Conservation (phyloP, 2,113 vertebrate genomes). For the Psilopsiagon aurifrons region DNA sequence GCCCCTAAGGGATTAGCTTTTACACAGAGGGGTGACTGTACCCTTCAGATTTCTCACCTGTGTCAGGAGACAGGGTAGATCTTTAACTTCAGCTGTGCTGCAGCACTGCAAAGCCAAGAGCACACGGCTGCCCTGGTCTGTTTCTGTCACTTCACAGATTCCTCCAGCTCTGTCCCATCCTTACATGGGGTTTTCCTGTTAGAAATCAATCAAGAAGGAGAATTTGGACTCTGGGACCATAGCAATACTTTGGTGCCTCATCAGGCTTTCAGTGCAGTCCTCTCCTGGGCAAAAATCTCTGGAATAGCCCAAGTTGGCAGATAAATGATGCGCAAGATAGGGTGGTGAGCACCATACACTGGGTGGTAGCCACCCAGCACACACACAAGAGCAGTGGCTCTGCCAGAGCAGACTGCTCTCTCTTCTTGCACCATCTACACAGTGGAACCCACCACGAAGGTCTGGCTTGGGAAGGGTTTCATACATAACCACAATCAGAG, state of each 20-base stretch:
- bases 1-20: not conserved
- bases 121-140: rapidly evolving
- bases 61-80: not conserved
- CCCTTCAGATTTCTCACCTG: not conserved
- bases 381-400: rapidly evolving
- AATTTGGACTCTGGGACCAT: not conserved
- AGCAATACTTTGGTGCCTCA: not conserved
- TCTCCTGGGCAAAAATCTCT: not conserved
- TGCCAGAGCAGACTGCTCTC: rapidly evolving
- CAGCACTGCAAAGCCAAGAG: not conserved
- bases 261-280: not conserved
- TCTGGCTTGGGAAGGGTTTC: not conserved
- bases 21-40: not conserved
- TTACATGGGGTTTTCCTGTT: rapidly evolving
- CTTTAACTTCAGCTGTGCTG: not conserved
- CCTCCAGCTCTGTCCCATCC: rapidly evolving
- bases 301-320: not conserved
- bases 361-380: not conserved
- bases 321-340: not conserved
- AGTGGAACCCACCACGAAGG: rapidly evolving
- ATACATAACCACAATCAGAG: rapidly evolving
- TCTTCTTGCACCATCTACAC: not conserved
- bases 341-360: rapidly evolving
- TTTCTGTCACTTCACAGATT: not conserved
- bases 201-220: not conserved